Conservation (phyloP, 1,140 invertebrate genomes). For the Kradibia gibbosae region DNA sequence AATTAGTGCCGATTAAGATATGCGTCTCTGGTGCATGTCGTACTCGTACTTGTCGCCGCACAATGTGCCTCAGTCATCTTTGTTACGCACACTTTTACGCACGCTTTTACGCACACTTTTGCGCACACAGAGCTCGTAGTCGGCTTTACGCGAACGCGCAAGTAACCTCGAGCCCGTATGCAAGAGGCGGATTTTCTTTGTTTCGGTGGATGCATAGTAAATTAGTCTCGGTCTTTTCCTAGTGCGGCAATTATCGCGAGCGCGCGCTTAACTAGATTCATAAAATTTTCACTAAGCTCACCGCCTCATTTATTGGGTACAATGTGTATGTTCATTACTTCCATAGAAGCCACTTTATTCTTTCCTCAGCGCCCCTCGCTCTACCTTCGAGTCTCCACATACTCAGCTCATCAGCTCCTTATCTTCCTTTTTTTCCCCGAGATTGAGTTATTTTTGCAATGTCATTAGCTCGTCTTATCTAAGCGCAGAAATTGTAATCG, state of each 20-base stretch:
- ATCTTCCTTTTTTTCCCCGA: not conserved
- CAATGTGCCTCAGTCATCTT: slow-evolving; percentile 47
- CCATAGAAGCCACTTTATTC: slow-evolving; percentile 6
- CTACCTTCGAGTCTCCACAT: not conserved
- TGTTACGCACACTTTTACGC: slow-evolving; percentile 10
- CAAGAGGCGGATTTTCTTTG: slow-evolving; percentile 50
- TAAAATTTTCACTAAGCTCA: slow-evolving; percentile 30
- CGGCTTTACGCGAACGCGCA: slow-evolving; percentile 40
- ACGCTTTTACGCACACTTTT: slow-evolving; percentile 14
- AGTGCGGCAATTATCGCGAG: slow-evolving; percentile 20
- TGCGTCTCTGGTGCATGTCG: slow-evolving; percentile 11
- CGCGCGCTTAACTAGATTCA: slow-evolving; percentile 24
- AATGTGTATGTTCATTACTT: slow-evolving; percentile 26
- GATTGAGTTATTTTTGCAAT: slow-evolving; percentile 14
- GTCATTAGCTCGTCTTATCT: slow-evolving; percentile 1
- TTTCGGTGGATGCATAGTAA: slow-evolving; percentile 49
- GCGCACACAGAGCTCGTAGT: too few species aligned
- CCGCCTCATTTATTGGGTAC: slow-evolving; percentile 17
- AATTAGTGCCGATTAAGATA: slow-evolving; percentile 46
- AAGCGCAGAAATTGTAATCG: not conserved
- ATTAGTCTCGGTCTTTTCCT: slow-evolving; percentile 44
- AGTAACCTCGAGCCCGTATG: slow-evolving; percentile 45
- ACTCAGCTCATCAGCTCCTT: not conserved
- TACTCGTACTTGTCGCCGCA: not conserved
- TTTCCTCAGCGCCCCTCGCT: not conserved